These are phyloP conservation scores for Heliconius ethilla DNA, from an alignment of 2,888 invertebrate species.

Conservation along the genomic window DNA sequence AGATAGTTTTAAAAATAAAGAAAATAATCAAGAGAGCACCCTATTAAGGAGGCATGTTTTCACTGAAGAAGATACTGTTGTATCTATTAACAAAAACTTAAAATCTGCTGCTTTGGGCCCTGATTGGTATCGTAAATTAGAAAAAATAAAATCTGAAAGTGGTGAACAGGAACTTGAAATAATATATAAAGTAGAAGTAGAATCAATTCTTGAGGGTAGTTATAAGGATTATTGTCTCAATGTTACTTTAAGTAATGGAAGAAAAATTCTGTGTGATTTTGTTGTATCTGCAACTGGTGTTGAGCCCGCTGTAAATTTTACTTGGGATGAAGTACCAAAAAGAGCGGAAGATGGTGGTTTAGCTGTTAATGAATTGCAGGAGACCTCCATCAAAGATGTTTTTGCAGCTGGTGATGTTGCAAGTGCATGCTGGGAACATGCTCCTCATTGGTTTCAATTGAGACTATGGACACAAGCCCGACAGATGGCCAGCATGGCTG, in stretches of 20 bases:
- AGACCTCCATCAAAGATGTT: slow-evolving; percentile 88
- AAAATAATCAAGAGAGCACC: slow-evolving; percentile 51
- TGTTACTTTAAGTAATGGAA: slow-evolving; percentile 88
- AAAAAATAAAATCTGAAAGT: slow-evolving; percentile 79
- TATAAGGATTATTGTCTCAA: slow-evolving; percentile 84
- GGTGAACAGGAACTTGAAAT: slow-evolving; percentile 81
- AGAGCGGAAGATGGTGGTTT: slow-evolving; percentile 90
- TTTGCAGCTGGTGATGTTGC: slow-evolving; percentile 99
- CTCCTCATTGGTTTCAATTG: slow-evolving; percentile 96
- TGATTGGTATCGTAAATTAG: slow-evolving; percentile 93
- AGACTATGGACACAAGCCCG: slow-evolving; percentile 98
- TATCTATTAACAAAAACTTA: slow-evolving; percentile 69
- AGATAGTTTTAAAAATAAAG: slow-evolving; percentile 61
- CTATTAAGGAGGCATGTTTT: slow-evolving; percentile 86
- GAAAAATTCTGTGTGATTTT: slow-evolving; percentile 90
- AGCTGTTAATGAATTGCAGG: slow-evolving; percentile 91
- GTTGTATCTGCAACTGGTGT: slow-evolving; percentile 98
- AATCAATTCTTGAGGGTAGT: slow-evolving; percentile 63
- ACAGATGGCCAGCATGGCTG: slow-evolving; percentile 98
- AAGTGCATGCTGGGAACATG: slow-evolving; percentile 88
- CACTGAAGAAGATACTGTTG: slow-evolving; percentile 77
- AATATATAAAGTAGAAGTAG: slow-evolving; percentile 83
- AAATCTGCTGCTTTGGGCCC: slow-evolving; percentile 97
- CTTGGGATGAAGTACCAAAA: slow-evolving; percentile 77
- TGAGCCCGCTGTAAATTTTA: slow-evolving; percentile 84